Percentiles rank a stretch among this genome's conserved stretches.
phyloP scores from a whole-genome alignment of 1,140 invertebrate species.

The Daktulosphaira vitifoliae region DNA sequence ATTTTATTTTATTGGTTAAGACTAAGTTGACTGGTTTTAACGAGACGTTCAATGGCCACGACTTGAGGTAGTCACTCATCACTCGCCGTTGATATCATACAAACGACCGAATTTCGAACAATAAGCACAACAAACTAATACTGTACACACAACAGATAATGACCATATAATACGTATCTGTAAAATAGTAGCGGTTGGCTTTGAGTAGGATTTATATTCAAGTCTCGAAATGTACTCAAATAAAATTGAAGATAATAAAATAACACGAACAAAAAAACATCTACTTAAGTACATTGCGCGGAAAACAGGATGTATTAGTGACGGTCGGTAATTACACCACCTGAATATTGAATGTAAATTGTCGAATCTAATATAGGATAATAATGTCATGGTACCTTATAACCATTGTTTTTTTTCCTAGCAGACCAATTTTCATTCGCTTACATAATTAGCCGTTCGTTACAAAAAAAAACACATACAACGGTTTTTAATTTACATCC shows the following conservation, averaged over 20 bases:
- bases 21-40: too few relatives aligned
- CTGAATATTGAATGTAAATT: conserved; percentile 27
- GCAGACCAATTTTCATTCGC: conserved; percentile 23
- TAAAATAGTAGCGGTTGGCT: background rate
- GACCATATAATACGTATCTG: too few relatives aligned
- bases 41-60: too few relatives aligned
- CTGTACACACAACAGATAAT: too few relatives aligned
- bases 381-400: background rate
- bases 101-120: too few relatives aligned
- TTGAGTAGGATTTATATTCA: conserved; percentile 4
- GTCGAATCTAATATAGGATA: background rate
- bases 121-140: too few relatives aligned
- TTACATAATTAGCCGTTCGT: conserved; percentile 20
- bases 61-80: too few relatives aligned
- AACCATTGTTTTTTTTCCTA: conserved; percentile 8
- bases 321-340: conserved; percentile 20
- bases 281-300: background rate
- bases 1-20: too few relatives aligned
- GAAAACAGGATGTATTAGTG: conserved; percentile 30
- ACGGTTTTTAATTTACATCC: conserved; percentile 6
- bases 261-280: background rate
- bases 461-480: conserved; percentile 20
- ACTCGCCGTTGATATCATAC: too few relatives aligned
- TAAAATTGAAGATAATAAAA: conserved; percentile 12
- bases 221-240: conserved; percentile 3